These are phyloP conservation scores for Theonella swinhoei DNA, from an alignment of 37 sponge, comb jelly and placozoan species.

Conservation along the genomic window DNA sequence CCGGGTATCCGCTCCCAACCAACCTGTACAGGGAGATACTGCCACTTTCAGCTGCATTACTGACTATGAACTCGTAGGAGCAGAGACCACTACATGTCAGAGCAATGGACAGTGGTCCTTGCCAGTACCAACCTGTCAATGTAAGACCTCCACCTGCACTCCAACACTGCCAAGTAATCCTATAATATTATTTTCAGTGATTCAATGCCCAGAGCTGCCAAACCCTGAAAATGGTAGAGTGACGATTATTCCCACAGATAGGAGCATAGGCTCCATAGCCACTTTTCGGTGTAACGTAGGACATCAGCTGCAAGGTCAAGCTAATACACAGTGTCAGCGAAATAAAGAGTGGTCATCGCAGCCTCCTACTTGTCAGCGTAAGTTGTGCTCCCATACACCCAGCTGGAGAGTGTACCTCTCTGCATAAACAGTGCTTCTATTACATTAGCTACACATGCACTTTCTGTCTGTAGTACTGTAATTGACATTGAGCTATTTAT, in stretches of 20 bases:
- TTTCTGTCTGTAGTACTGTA: not conserved
- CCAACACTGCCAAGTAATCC: too few relatives aligned
- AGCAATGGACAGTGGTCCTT: not conserved
- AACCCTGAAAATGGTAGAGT: not conserved
- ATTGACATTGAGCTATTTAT: not conserved
- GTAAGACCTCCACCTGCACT: not conserved
- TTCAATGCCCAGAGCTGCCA: not conserved
- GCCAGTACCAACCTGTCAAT: not conserved
- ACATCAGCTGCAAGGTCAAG: constrained; percentile 8
- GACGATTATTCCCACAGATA: not conserved
- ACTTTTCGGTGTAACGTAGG: constrained; percentile 32
- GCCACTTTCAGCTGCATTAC: constrained; percentile 8
- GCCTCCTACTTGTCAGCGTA: constrained; percentile 8
- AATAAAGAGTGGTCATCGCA: constrained; percentile 5
- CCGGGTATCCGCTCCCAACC: not conserved
- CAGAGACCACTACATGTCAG: not conserved
- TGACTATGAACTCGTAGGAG: constrained; percentile 5
- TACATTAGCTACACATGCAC: too few relatives aligned
- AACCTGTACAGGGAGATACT: not conserved
- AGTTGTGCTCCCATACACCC: too few relatives aligned
- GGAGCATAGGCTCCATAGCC: constrained; percentile 9
- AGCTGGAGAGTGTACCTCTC: too few relatives aligned
- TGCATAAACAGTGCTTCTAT: too few relatives aligned
- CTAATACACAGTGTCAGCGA: not conserved
- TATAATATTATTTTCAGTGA: not conserved